A percentile compares a stretch with the other conserved stretches of the same genome.
phyloP scores from a whole-genome alignment of 2,888 invertebrate genomes.

The Meteorus cinctellus region DNA sequence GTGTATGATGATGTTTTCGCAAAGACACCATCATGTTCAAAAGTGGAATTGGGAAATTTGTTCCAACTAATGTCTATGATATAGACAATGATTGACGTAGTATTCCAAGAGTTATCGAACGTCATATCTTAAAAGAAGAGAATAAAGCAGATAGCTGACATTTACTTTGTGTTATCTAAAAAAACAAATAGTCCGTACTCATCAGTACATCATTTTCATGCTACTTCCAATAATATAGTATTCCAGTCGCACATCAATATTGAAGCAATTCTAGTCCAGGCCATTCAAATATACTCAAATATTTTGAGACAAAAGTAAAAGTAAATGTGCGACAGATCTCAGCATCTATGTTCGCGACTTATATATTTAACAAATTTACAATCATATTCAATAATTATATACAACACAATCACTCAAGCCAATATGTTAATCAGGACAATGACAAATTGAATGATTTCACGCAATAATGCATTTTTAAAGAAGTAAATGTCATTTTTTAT shows the following conservation, averaged over 20 bases:
- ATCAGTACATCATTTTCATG: slow-evolving; percentile 5
- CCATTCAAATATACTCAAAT: slow-evolving; percentile 8
- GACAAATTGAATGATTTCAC: not conserved
- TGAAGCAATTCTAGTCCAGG: slow-evolving; percentile 29
- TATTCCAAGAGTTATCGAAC: slow-evolving; percentile 8
- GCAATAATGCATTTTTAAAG: not conserved
- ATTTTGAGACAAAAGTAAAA: slow-evolving; percentile 7
- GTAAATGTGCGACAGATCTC: slow-evolving; percentile 20
- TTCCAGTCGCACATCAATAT: slow-evolving; percentile 10
- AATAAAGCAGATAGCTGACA: not conserved
- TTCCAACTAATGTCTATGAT: not conserved
- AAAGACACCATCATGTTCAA: too few relatives aligned
- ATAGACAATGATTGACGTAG: not conserved
- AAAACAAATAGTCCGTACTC: not conserved
- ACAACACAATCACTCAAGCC: not conserved
- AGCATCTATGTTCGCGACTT: not conserved
- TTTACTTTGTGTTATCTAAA: not conserved
- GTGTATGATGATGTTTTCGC: not conserved
- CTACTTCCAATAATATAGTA: slow-evolving; percentile 24
- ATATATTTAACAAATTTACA: not conserved
- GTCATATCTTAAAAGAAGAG: not conserved
- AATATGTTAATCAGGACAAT: not conserved
- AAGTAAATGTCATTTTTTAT: slow-evolving; percentile 18
- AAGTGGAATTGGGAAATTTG: not conserved
- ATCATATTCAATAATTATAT: slow-evolving; percentile 9